Conservation (phyloP, 1,140 invertebrate genomes). For the Hylaeus anthracinus region DNA sequence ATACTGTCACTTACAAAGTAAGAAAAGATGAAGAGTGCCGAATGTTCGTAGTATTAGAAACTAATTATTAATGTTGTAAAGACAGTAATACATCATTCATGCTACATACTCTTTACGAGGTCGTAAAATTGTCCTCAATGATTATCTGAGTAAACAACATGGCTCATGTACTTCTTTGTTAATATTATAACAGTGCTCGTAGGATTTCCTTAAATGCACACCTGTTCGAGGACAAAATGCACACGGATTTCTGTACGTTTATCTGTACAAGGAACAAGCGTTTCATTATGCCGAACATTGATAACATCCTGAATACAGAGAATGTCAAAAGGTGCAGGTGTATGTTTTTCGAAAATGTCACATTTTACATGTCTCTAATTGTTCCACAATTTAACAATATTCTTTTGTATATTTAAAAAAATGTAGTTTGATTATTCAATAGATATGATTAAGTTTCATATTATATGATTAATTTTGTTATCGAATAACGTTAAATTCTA, state of each 20-base stretch:
- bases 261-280: not conserved
- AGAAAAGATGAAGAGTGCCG: too few species aligned
- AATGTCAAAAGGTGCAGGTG: not conserved
- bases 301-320: not conserved
- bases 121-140: not conserved
- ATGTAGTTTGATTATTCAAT: too few species aligned
- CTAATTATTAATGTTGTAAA: too few species aligned
- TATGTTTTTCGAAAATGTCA: not conserved
- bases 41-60: too few species aligned
- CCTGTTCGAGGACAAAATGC: not conserved
- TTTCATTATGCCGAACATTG: not conserved
- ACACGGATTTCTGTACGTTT: not conserved
- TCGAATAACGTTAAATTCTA: too few species aligned
- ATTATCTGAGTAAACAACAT: not conserved
- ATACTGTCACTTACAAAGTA: too few species aligned
- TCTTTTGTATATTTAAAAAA: too few species aligned
- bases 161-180: not conserved
- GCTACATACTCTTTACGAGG: too few species aligned
- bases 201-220: not conserved
- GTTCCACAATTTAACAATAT: not conserved
- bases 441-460: too few species aligned
- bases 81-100: too few species aligned
- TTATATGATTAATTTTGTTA: too few species aligned
- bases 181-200: not conserved
- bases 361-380: not conserved